phyloP scores from a whole-genome alignment of 2,113 vertebrate genomes.

The Corvus moneduloides region DNA sequence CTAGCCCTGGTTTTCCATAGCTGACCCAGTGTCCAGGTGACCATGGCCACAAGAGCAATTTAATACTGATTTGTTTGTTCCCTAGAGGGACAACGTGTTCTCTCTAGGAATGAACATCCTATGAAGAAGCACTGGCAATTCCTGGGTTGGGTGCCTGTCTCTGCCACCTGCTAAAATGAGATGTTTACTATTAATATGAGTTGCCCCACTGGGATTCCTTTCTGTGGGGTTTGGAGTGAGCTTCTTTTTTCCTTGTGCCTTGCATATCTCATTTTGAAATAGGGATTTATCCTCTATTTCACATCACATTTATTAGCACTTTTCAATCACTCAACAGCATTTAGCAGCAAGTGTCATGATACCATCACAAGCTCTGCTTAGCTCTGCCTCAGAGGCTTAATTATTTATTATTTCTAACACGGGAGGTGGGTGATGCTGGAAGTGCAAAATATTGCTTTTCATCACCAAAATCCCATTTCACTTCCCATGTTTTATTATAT shows the following conservation, averaged over 20 bases:
- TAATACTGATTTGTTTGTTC: not conserved
- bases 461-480: slow-evolving; percentile 61
- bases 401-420: slow-evolving; percentile 55
- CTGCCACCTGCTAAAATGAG: not conserved
- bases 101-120: not conserved
- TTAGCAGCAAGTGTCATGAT: slow-evolving; percentile 44
- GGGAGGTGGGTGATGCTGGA: slow-evolving; percentile 41
- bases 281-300: not conserved
- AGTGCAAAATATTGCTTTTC: slow-evolving; percentile 64
- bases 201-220: not conserved
- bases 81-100: not conserved
- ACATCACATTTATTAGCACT: slow-evolving; percentile 9
- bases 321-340: slow-evolving; percentile 44
- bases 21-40: not conserved
- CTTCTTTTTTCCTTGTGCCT: not conserved
- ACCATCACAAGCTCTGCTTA: slow-evolving; percentile 12
- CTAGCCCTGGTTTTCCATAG: not conserved
- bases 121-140: not conserved
- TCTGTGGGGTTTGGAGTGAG: not conserved
- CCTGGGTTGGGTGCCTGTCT: not conserved
- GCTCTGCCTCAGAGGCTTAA: slow-evolving; percentile 56
- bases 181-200: not conserved
- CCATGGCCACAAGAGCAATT: fast-evolving
- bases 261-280: not conserved
- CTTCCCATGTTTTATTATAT: slow-evolving; percentile 63